Conservation (phyloP, 1,140 invertebrate species). For the Melipona quadrifasciata region DNA sequence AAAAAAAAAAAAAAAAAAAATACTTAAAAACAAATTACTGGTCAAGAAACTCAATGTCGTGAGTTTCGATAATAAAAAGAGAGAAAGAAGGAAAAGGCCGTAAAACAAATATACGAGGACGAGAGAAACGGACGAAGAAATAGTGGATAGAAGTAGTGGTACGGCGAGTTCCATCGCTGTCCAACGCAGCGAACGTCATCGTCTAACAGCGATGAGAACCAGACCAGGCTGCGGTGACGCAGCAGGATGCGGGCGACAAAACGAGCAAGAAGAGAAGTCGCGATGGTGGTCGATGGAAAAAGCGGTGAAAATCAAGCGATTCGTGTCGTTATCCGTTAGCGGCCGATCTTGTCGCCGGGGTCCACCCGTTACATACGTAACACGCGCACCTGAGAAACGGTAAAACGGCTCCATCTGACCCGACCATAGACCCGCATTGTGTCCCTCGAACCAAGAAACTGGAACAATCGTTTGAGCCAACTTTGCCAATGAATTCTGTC, state of each 20-base stretch:
- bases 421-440: not conserved
- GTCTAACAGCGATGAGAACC: not conserved
- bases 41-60: not conserved
- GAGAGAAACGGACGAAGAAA: not conserved
- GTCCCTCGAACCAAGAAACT: constrained; percentile 1
- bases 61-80: not conserved
- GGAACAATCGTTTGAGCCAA: not conserved
- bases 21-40: not conserved
- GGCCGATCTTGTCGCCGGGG: constrained; percentile 7
- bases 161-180: not conserved
- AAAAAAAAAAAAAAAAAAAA: too few relatives aligned
- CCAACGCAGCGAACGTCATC: not conserved
- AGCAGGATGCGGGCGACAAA: not conserved
- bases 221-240: not conserved
- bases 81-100: not conserved
- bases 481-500: not conserved
- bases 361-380: constrained; percentile 34
- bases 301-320: constrained; percentile 3
- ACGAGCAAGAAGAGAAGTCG: not conserved
- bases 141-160: not conserved
- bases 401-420: constrained; percentile 34
- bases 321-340: not conserved
- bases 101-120: not conserved
- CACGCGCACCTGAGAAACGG: constrained; percentile 26
- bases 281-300: not conserved